phyloP scores from a whole-genome alignment of 2,797 vertebrate species.

The Mus caroli region DNA sequence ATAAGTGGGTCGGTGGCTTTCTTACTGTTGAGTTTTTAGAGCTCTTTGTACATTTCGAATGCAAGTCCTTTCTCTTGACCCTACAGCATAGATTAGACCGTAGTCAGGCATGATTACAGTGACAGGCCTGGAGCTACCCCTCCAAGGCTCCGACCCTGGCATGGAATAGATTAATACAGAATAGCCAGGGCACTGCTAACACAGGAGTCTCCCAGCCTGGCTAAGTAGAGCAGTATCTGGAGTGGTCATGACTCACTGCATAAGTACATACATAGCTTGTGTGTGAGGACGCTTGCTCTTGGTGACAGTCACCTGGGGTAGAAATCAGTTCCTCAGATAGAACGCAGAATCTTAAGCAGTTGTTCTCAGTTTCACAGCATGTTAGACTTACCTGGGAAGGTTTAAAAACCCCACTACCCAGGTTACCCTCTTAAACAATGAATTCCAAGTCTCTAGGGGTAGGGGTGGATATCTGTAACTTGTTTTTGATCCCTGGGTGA shows the following conservation, averaged over 20 bases:
- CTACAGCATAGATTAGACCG: neutral
- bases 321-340: conserved; percentile 17
- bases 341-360: neutral
- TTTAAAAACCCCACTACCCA: neutral
- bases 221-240: neutral
- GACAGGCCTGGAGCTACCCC: neutral
- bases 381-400: neutral
- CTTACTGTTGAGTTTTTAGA: neutral
- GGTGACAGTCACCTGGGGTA: neutral
- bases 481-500: neutral
- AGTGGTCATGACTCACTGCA: neutral
- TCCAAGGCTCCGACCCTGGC: neutral
- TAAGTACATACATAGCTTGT: neutral
- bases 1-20: neutral
- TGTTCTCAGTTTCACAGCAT: neutral
- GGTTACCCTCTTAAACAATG: neutral
- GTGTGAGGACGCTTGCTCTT: conserved; percentile 1
- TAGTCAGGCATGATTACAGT: neutral
- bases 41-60: neutral
- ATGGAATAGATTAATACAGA: neutral
- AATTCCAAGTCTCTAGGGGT: neutral
- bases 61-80: neutral
- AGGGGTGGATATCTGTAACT: neutral
- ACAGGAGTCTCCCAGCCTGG: neutral
- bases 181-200: neutral